Base-by-base conservation (phyloP, 2,797 vertebrate species). In the Microchirus variegatus region DNA sequence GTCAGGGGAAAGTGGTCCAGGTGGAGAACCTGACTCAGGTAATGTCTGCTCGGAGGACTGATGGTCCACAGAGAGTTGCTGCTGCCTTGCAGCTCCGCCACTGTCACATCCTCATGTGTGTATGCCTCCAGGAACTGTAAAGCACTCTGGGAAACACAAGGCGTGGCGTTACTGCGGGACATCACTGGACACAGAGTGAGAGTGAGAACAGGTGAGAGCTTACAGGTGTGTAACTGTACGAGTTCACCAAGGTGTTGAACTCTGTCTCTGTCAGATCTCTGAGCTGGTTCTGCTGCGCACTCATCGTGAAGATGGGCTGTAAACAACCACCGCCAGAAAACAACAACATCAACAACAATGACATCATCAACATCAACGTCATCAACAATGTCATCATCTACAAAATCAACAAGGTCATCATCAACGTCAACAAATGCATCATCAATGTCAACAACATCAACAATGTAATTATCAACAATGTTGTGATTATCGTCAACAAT, bases 31-130 rank as follows among this genome's bases (percentile, higher is more conserved):
- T 94, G 80, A 83, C 96, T 96, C 89, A 98, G 93, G 87, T 95
- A 96, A 52, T 90, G 19, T 82, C 95, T 94, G 59, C 96, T 98
- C 53, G 96, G 96, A 59, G 96, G 96, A 71, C 96, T 97, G 89
- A 98, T 98, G 77, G 96, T 97, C 97, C 97, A 98, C 55, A 98
- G 91, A 57, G 96, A 96, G 87, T 97, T 98, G 38, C 96, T 97
- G 89, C 95, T 96, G 60, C 96, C 97, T 85, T 97, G 96, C 77
- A 98, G 89, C 79, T 96, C 94, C 5, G 95, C 96, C 53, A 96
- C 87, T 2, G 95, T 96, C 86, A 98, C 92, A 37, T 98, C 96
- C 88, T 97, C 95, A 26, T 45, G 90, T 37, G 90, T 89, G 73
- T 98, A 98, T 0, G 93, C 94, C 79, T 98, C 96, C 76, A 98